These are phyloP conservation scores for Rhizomys pruinosus DNA, from an alignment of 2,113 vertebrate species.

Conservation along the genomic window DNA sequence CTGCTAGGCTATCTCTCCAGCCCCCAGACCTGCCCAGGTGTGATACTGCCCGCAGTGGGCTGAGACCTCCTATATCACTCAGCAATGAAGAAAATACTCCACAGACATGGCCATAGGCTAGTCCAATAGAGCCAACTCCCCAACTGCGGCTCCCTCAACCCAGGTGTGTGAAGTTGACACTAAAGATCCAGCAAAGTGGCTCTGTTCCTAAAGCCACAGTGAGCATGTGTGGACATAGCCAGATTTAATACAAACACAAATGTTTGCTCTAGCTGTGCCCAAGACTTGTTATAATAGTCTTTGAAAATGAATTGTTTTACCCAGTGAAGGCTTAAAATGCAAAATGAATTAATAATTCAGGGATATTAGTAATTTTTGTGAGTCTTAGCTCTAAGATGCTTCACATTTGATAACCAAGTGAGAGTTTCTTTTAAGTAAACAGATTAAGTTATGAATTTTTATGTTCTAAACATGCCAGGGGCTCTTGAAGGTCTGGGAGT, in stretches of 20 bases:
- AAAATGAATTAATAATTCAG: conserved; percentile 82
- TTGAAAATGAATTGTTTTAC: conserved; percentile 85
- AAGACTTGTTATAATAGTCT: conserved; percentile 80
- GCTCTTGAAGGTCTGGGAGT: conserved; percentile 35
- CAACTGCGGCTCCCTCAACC: too few species aligned
- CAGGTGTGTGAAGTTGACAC: too few species aligned
- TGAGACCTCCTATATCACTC: too few species aligned
- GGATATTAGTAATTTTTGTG: conserved; percentile 70
- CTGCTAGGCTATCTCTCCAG: too few species aligned
- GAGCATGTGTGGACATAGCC: conserved; percentile 81
- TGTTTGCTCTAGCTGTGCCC: conserved; percentile 82
- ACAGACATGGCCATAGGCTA: too few species aligned
- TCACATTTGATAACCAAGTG: conserved; percentile 78
- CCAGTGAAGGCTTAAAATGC: conserved; percentile 84
- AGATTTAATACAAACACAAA: conserved; percentile 85
- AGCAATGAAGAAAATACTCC: too few species aligned
- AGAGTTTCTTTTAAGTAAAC: conserved; percentile 75
- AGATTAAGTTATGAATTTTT: conserved; percentile 75
- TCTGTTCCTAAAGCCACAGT: conserved; percentile 80
- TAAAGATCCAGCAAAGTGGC: too few species aligned
- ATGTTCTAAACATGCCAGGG: conserved; percentile 51
- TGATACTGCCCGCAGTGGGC: too few species aligned
- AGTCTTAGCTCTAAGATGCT: conserved; percentile 71
- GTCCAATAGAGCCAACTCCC: too few species aligned
- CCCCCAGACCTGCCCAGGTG: too few species aligned